Evolutionary conservation across 1,140 invertebrate species (phyloP), one percentile per base, ranked within the genome.

Genomic region (Diorhabda elongata): DNA sequence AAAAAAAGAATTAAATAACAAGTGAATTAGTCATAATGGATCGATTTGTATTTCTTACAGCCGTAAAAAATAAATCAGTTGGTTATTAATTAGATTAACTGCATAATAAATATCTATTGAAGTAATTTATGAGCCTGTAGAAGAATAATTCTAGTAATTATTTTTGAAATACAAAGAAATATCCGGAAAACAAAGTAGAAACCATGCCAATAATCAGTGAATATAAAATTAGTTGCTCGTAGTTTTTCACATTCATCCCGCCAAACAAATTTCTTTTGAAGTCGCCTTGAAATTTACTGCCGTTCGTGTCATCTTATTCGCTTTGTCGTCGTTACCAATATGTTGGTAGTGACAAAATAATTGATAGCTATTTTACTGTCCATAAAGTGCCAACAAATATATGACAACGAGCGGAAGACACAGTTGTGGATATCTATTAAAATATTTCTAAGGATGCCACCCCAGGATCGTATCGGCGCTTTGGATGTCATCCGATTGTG

Each of bases 301-400:
- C 47, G n/a, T 52, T 52, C 47, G 3, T 52, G 47, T 52, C n/a
- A 52, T 52, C 26, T 52, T 52, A 52, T 52, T 52, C 47, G 6
- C 47, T 52, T 52, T 52, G 47, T 52, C 47, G 47, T 52, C 47
- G 47, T 52, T 52, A 52, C 47, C 47, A 52, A 52, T 62, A 11
- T 11, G 44, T 44, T 62, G 42, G 61, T 44, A 44, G 42, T 44
- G 61, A 62, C 61, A 62, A 62, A 44, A 62, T 62, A 62, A 62
- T 62, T 62, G 61, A 62, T 62, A 62, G 61, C 44, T 62, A 62
- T 62, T 62, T 62, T 62, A 62, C 42, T 62, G 61, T 47, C 61
- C 61, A 62, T 62, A 62, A 62, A 62, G 61, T 62, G 61, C 61
- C 44, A 62, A 62, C 61, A 62, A 44, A 62, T 62, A 62, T 62